Base-by-base conservation (phyloP, 2,113 vertebrate genomes). In the Catharus bicknelli region DNA sequence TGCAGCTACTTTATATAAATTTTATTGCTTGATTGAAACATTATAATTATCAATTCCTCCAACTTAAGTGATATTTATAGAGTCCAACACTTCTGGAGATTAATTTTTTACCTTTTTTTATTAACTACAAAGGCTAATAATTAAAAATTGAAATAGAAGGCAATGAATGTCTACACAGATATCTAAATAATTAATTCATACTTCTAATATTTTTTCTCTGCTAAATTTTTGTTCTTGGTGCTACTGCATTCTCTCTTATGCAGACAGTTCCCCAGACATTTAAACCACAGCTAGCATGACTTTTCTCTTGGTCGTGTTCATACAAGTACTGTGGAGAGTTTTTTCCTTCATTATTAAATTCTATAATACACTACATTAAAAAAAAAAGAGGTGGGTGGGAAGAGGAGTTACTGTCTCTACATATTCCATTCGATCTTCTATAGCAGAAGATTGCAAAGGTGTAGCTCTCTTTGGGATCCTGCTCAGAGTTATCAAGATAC, bases 121-220 rank as follows among this genome's bases (percentile, higher is more conserved):
- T 77, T 84, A 86, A 63, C 62, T 57, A 89, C 21, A 94, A 89
- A 78, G 27, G 11, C 62, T 84, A 85, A 82, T 63, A 73, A 90
- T 92, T 88, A 93, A 90, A 94, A 93, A 86, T 66, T 81, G 20
- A 93, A 94, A 84, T 70, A 74, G 72, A 93, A 84, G 59, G 23
- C 48, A 92, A 74, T 38, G n/a, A 88, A 61, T 59, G n/a, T 32
- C 84, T 78, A 85, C 47, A 73, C 25, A 83, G 43, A 42, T n/a
- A 68, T 57, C 36, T 76, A 76, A 91, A 83, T 82, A 87, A 91
- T 88, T 91, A 69, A 88, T 85, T 93, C 50, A 76, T 26, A 38
- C n/a, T 72, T 74, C 30, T 63, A 68, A 42, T 57, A 40, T 61
- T 57, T 77, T 51, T 16, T 13, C 62, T 84, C 48, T 95, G 32